Evolutionary conservation across 2,888 invertebrate genomes (phyloP).

Genomic region (Alentia gelatinosa): DNA sequence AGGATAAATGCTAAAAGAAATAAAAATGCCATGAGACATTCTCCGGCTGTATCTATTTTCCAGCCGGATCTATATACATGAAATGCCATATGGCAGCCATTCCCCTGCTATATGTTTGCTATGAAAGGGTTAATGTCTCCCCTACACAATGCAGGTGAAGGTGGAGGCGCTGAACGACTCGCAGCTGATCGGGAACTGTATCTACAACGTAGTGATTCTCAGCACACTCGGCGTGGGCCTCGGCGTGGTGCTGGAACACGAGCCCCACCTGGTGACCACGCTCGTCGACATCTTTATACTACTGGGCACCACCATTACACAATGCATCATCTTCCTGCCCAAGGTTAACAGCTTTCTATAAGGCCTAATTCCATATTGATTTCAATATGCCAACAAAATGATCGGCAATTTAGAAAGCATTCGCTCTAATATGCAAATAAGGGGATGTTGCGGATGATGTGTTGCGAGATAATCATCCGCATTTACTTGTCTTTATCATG

Average conservation of each 20-base stretch:
- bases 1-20: neutral
- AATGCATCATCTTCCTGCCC: constrained; percentile 64
- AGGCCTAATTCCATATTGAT: neutral
- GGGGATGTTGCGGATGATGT: neutral
- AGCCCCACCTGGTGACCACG: constrained; percentile 62
- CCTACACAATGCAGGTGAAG: constrained; percentile 63
- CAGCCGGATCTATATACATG: neutral
- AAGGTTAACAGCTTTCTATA: constrained; percentile 61
- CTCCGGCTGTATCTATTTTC: neutral
- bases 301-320: constrained; percentile 66
- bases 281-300: constrained; percentile 63
- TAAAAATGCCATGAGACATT: neutral
- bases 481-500: neutral
- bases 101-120: neutral
- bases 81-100: neutral
- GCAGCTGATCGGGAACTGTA: constrained; percentile 64
- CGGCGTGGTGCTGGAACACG: constrained; percentile 60
- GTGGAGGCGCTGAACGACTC: constrained; percentile 66
- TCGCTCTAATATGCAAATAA: no score
- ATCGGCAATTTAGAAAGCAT: no score
- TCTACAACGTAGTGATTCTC: constrained; percentile 66
- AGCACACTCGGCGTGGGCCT: constrained; percentile 64
- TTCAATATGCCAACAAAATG: neutral
- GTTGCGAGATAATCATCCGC: neutral
- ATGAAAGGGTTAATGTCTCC: no score